Percentiles rank a stretch among this genome's conserved stretches.
phyloP scores from a whole-genome alignment of 1,140 invertebrate genomes.

The Drosophila sp. region DNA sequence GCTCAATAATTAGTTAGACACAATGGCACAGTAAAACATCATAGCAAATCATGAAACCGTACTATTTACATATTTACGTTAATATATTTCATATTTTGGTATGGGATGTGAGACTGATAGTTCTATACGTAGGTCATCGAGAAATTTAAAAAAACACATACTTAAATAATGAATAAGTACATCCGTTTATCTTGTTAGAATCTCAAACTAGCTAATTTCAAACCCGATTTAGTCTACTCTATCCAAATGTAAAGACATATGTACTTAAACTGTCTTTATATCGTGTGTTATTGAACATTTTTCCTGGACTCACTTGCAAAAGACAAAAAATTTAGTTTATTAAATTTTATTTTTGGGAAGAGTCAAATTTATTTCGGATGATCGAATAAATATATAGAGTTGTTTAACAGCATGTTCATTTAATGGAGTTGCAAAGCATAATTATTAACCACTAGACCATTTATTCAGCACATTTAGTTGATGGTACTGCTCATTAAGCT shows the following conservation, averaged over 20 bases:
- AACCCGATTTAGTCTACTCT: constrained; percentile 23
- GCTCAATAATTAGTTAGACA: neutral
- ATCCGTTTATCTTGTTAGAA: constrained; percentile 62
- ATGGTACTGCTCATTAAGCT: too few species aligned
- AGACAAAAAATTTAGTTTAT: neutral
- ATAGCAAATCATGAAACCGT: constrained; percentile 20
- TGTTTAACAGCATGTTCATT: constrained; percentile 19
- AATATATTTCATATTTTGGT: constrained; percentile 52
- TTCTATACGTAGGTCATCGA: constrained; percentile 79
- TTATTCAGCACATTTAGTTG: constrained; percentile 3
- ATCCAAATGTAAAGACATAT: constrained; percentile 14
- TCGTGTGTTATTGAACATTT: neutral
- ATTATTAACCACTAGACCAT: constrained; percentile 5
- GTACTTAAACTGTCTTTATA: neutral
- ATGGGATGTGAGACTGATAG: constrained; percentile 84
- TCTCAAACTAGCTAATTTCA: constrained; percentile 72
- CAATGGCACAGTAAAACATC: constrained; percentile 9
- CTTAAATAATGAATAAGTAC: constrained; percentile 39
- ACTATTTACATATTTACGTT: constrained; percentile 23
- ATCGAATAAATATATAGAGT: constrained; percentile 28
- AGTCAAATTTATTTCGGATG: constrained; percentile 19
- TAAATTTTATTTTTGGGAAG: constrained; percentile 22
- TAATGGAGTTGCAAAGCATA: constrained; percentile 33
- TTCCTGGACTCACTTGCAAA: neutral
- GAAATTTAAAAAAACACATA: constrained; percentile 29